These are phyloP conservation scores for Andricus grossulariae DNA, from an alignment of 1,140 invertebrate genomes.

Conservation along the genomic window DNA sequence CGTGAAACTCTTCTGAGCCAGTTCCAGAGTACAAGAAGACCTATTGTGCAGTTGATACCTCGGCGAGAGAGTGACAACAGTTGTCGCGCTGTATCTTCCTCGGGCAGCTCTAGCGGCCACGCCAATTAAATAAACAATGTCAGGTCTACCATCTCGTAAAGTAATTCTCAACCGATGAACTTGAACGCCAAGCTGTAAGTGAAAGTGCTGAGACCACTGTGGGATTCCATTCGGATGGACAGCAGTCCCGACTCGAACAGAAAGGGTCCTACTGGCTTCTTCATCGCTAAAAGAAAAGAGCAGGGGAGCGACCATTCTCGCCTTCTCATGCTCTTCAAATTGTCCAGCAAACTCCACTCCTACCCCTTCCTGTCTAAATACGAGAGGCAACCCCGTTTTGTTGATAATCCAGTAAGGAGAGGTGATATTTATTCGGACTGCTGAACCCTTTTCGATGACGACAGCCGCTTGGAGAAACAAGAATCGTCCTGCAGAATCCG, in stretches of 20 bases:
- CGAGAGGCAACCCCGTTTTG: slow-evolving; percentile 94
- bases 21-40: slow-evolving; percentile 87
- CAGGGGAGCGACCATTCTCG: slow-evolving; percentile 93
- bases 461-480: slow-evolving; percentile 85
- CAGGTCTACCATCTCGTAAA: slow-evolving; percentile 79
- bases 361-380: slow-evolving; percentile 93
- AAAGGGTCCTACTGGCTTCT: slow-evolving; percentile 81
- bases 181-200: slow-evolving; percentile 85
- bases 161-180: slow-evolving; percentile 82
- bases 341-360: slow-evolving; percentile 91
- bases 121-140: slow-evolving; percentile 87
- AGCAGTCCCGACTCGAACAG: slow-evolving; percentile 83
- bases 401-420: slow-evolving; percentile 97
- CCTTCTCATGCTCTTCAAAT: slow-evolving; percentile 95
- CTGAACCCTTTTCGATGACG: slow-evolving; percentile 72
- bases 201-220: slow-evolving; percentile 90
- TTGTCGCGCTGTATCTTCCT: slow-evolving; percentile 92
- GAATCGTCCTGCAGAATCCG: slow-evolving; percentile 83
- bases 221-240: slow-evolving; percentile 81
- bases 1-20: slow-evolving; percentile 90
- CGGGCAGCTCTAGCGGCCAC: slow-evolving; percentile 91
- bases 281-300: slow-evolving; percentile 95
- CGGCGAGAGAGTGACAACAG: slow-evolving; percentile 94
- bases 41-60: slow-evolving; percentile 95
- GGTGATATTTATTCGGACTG: slow-evolving; percentile 84